Conservation (phyloP, 2,113 vertebrate genomes). For the Andinoacara biseriatus region DNA sequence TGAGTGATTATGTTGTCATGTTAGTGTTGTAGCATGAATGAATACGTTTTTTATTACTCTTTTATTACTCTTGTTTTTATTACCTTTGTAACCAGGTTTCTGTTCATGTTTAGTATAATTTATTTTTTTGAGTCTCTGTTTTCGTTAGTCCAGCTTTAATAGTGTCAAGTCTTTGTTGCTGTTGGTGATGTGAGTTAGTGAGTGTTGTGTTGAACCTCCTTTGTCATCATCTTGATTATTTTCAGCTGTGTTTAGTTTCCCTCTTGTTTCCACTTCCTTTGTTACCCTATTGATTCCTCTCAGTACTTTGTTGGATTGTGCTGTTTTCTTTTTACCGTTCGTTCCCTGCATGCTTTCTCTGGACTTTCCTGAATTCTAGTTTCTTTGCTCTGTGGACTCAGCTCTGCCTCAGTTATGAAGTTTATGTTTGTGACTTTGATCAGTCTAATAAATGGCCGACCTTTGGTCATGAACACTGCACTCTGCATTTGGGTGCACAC, state of each 20-base stretch:
- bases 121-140: not conserved
- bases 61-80: not conserved
- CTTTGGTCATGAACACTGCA: not conserved
- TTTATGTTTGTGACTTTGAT: not conserved
- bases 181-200: not conserved
- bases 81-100: not conserved
- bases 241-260: not conserved
- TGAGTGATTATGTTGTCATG: too few species aligned
- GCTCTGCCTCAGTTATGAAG: not conserved
- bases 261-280: fast-evolving
- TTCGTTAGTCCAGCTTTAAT: not conserved
- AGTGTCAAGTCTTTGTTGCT: not conserved
- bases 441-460: not conserved
- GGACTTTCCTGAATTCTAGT: not conserved
- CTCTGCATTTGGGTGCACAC: too few species aligned
- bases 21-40: too few species aligned
- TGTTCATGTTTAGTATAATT: not conserved
- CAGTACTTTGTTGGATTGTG: not conserved
- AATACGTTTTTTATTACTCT: not conserved
- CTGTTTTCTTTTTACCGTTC: not conserved
- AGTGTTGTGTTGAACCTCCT: not conserved
- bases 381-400: not conserved
- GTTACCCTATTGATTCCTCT: fast-evolving
- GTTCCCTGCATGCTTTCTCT: not conserved
- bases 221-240: not conserved